phyloP scores from a whole-genome alignment of 2,797 vertebrate species.

The Molossus molossus region DNA sequence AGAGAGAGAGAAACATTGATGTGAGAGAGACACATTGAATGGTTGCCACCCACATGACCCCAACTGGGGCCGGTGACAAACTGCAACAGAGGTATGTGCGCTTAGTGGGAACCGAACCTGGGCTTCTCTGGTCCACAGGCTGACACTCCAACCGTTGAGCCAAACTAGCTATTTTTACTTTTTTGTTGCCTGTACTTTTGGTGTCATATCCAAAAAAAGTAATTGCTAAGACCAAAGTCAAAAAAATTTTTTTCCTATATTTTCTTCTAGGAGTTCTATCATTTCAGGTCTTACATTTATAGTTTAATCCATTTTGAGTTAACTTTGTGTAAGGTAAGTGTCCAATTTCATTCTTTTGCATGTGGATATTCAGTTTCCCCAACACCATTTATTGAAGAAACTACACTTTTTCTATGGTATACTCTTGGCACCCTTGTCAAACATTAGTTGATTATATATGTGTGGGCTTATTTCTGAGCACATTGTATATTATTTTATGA shows the following conservation, averaged over 20 bases:
- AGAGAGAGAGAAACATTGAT: too few relatives aligned
- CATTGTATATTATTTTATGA: conserved; percentile 21
- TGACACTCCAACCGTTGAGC: too few relatives aligned
- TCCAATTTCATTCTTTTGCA: background rate
- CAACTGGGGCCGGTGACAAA: too few relatives aligned
- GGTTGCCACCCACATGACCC: too few relatives aligned
- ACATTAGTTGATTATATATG: background rate
- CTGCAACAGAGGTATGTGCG: too few relatives aligned
- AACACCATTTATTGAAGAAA: background rate
- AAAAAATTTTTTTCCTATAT: background rate
- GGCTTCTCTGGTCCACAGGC: too few relatives aligned
- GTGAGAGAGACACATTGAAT: too few relatives aligned
- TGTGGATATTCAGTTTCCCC: background rate
- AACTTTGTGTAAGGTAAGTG: background rate
- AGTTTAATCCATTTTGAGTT: background rate
- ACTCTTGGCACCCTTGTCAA: background rate
- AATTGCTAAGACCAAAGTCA: background rate
- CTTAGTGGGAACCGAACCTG: too few relatives aligned
- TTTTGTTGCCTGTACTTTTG: background rate
- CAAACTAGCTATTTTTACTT: background rate
- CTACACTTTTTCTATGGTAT: background rate
- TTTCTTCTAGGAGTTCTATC: background rate
- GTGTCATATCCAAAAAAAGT: background rate
- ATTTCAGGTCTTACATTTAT: background rate
- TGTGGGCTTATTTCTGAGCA: background rate